These are phyloP conservation scores for Labrus mixtus DNA, from an alignment of 2,113 vertebrate species.

Conservation along the genomic window DNA sequence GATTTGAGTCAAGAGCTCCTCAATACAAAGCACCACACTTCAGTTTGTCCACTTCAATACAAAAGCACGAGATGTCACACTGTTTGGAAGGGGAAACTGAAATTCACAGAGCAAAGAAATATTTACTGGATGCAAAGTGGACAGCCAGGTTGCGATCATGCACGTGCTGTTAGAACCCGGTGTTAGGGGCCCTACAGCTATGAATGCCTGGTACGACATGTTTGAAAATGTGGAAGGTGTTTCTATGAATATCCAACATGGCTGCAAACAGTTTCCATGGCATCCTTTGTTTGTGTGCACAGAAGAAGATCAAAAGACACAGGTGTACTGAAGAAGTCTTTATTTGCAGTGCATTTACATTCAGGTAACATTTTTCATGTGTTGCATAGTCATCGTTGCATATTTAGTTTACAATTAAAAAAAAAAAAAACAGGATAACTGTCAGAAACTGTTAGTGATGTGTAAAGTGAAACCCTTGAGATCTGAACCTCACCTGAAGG, in stretches of 20 bases:
- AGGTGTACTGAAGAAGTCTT: constrained; percentile 37
- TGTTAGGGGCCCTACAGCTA: too few relatives aligned
- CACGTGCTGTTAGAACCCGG: too few relatives aligned
- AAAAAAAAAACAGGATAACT: constrained; percentile 17
- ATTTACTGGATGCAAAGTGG: too few relatives aligned
- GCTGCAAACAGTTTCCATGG: not conserved
- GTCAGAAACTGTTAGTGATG: not conserved
- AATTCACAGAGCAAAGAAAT: too few relatives aligned
- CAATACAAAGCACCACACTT: too few relatives aligned
- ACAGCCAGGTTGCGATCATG: too few relatives aligned
- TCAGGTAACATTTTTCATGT: constrained; percentile 59
- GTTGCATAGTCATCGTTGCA: constrained; percentile 48
- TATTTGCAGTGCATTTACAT: constrained; percentile 79
- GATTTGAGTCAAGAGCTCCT: too few relatives aligned
- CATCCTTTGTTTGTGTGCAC: not conserved
- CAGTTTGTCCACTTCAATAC: too few relatives aligned
- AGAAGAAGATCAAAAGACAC: not conserved
- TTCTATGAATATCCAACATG: not conserved
- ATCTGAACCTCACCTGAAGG: not conserved
- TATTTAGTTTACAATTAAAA: constrained; percentile 63
- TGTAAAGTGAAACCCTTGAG: not conserved
- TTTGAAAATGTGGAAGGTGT: too few relatives aligned
- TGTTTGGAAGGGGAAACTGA: too few relatives aligned
- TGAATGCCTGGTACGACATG: too few relatives aligned
- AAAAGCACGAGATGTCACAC: too few relatives aligned